Percentiles rank a stretch among this genome's conserved stretches.
Evolutionary conservation across 1,140 invertebrate genomes (phyloP).

Genomic region (Heterodera carotae): DNA sequence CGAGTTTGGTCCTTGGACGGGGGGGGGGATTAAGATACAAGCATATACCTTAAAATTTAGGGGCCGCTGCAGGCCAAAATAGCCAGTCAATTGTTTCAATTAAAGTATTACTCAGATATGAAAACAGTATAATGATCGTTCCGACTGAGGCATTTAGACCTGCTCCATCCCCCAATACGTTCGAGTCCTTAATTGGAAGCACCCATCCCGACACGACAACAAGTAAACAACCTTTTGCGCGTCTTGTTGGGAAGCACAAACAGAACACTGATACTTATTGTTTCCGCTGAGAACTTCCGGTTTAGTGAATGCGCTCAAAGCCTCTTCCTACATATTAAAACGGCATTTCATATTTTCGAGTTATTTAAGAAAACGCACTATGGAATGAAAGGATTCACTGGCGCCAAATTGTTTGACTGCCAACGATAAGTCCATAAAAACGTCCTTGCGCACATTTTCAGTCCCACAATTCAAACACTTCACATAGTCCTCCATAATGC

Average conservation of each 20-base stretch:
- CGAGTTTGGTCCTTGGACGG: no score
- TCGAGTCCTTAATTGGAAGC: no score
- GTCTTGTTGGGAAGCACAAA: slow-evolving; percentile 84
- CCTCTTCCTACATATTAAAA: slow-evolving; percentile 76
- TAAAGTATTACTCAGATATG: no score
- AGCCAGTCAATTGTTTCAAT: no score
- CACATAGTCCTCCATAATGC: slow-evolving; percentile 85
- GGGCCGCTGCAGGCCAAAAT: no score
- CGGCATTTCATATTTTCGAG: slow-evolving; percentile 19
- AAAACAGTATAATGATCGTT: no score
- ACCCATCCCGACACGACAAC: no score
- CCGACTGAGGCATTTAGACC: no score
- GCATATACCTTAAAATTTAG: no score
- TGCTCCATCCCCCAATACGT: no score
- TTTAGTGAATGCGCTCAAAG: slow-evolving; percentile 80
- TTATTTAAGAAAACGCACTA: slow-evolving; percentile 70
- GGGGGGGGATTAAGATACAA: no score
- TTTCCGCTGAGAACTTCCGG: slow-evolving; percentile 82
- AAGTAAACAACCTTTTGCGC: slow-evolving; percentile 80
- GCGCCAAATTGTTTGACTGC: slow-evolving; percentile 83
- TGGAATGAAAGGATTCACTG: slow-evolving; percentile 77
- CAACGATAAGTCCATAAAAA: slow-evolving; percentile 84
- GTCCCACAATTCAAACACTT: slow-evolving; percentile 84
- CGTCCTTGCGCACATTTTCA: slow-evolving; percentile 81
- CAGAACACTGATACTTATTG: slow-evolving; percentile 87